Base-by-base conservation (phyloP, 2,113 vertebrate genomes). In the Sebastes schlegelii region DNA sequence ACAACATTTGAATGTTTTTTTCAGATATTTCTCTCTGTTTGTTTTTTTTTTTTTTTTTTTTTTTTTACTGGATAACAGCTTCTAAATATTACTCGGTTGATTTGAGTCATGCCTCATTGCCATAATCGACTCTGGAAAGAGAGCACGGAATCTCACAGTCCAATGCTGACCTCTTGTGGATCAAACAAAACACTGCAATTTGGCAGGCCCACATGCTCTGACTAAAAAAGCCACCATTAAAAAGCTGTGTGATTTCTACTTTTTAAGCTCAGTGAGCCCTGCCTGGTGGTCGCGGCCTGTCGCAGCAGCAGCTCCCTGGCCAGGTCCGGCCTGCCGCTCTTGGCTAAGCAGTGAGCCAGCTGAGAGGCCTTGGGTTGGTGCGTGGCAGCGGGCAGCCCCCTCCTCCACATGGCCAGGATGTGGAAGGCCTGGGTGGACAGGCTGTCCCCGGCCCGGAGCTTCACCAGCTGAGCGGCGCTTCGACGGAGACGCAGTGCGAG, bases 351-450 rank as follows among this genome's bases (percentile, higher is more conserved):
- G 14, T 23, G 88, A 26, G 94, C 94, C 66, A 98, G 95, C 46
- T 96, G 95, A 17, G 91, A 88, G 54, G 91, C 86, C 91, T 97
- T 97, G 83, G 96, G 77, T 14, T 94, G 0, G 92, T 91, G 0
- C 26, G 92, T 77, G 89, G 93, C 40, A 0, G 91, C 85, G 0
- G 97, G 97, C 67, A 96, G 95, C 2, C 93, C 95, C 74, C 94
- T 95, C 77, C 95, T 96, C 97, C 97, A 98, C 90, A 94, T 95
- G 87, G 87, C 93, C 84, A 98, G 95, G 21, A 97, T 75, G 26
- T 96, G 93, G 6, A 96, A 96, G 88, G 96, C 95, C 94, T 96
- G 97, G 1, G 92, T 79, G 2, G 93, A 88, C 65, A 94, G 88
- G 68, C 93, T 89, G 48, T 95, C 93, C 1, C 97, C 95, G 3